Evolutionary conservation across 2,113 vertebrate species (phyloP).

Genomic region (Brachyistius frenatus): DNA sequence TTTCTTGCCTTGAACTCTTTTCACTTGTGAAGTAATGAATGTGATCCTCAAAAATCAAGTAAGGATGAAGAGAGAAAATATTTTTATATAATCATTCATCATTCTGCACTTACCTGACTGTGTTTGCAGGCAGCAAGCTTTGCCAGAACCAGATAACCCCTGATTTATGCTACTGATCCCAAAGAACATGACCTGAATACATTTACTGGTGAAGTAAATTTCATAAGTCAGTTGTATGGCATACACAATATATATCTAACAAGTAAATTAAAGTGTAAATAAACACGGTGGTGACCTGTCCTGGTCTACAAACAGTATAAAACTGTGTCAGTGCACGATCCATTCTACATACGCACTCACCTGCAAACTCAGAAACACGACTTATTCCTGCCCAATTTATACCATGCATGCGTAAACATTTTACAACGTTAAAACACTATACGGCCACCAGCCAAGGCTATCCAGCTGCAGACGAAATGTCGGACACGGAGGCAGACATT

Average conservation of each 20-base stretch:
- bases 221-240: slow-evolving; percentile 22
- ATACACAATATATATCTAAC: not conserved
- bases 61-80: slow-evolving; percentile 13
- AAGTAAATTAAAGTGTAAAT: not conserved
- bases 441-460: too few relatives aligned
- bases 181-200: slow-evolving; percentile 62
- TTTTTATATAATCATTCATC: slow-evolving; percentile 45
- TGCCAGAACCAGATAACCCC: slow-evolving; percentile 49
- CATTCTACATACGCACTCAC: too few relatives aligned
- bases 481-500: too few relatives aligned
- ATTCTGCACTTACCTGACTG: slow-evolving; percentile 45
- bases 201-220: slow-evolving; percentile 49
- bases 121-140: slow-evolving; percentile 40
- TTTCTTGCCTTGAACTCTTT: not conserved
- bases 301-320: too few relatives aligned
- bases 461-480: too few relatives aligned
- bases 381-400: too few relatives aligned
- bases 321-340: too few relatives aligned
- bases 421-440: too few relatives aligned
- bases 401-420: too few relatives aligned
- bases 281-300: too few relatives aligned
- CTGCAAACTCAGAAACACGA: too few relatives aligned
- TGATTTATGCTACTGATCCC: slow-evolving; percentile 60
- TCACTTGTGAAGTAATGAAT: slow-evolving; percentile 9
- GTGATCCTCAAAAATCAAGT: slow-evolving; percentile 11